Conservation (phyloP, 1,140 invertebrate species). For the Cepaea nemoralis region DNA sequence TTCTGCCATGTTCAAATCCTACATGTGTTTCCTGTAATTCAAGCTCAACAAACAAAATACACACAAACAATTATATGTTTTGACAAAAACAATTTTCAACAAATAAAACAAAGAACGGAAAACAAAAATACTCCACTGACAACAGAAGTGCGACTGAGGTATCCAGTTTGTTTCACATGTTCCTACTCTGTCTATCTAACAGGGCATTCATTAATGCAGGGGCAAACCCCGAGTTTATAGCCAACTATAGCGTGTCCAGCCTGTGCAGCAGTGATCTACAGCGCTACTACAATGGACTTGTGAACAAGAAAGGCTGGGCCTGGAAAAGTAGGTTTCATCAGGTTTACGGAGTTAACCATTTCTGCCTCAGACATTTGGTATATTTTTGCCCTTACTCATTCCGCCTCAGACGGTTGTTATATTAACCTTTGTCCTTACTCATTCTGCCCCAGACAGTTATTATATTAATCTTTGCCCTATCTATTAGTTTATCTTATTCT, state of each 20-base stretch:
- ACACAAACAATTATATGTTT: too few relatives aligned
- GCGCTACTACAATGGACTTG: constrained; percentile 21
- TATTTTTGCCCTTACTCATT: background rate
- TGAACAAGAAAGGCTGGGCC: constrained; percentile 28
- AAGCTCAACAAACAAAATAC: too few relatives aligned
- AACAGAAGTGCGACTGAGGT: too few relatives aligned
- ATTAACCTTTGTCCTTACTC: background rate
- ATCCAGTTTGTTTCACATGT: too few relatives aligned
- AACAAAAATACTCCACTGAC: too few relatives aligned
- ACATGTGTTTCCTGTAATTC: too few relatives aligned
- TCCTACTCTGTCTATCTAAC: background rate
- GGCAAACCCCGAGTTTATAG: background rate
- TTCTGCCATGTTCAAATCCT: background rate
- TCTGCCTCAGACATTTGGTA: background rate
- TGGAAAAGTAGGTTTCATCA: constrained; percentile 38
- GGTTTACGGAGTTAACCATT: background rate
- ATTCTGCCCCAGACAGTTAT: too few relatives aligned
- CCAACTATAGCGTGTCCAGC: constrained; percentile 7
- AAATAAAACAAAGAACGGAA: too few relatives aligned
- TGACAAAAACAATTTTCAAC: too few relatives aligned
- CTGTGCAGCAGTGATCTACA: background rate
- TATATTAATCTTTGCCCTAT: background rate
- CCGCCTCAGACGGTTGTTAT: too few relatives aligned
- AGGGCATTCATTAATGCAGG: constrained; percentile 22
- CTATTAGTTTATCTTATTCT: too few relatives aligned